Evolutionary conservation across 30 jellyfish, hydroid and myxozoan genomes (phyloP).

Genomic region (Aurelia sp.): DNA sequence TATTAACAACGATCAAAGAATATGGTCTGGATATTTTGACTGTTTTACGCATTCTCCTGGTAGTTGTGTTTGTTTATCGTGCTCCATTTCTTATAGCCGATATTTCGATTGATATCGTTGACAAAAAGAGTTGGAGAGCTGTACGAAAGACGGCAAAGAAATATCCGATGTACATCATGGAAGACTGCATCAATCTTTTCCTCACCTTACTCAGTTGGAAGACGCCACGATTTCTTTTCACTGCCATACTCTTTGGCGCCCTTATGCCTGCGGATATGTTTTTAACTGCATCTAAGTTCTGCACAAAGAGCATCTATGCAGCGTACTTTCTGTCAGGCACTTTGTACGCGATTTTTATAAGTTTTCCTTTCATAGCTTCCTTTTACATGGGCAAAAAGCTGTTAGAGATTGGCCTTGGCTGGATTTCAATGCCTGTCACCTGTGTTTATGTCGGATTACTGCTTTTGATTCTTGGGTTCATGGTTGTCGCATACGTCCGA

Average conservation of each 20-base stretch:
- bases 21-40: constrained; percentile 80
- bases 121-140: constrained; percentile 90
- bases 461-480: constrained; percentile 58
- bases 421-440: constrained; percentile 64
- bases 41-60: constrained; percentile 68
- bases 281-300: constrained; percentile 68
- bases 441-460: constrained; percentile 59
- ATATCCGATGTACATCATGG: constrained; percentile 71
- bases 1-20: constrained; percentile 66
- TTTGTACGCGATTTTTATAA: constrained; percentile 53
- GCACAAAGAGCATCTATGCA: background rate
- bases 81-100: constrained; percentile 91
- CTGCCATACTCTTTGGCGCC: constrained; percentile 79
- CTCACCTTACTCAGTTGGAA: constrained; percentile 83
- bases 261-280: constrained; percentile 97
- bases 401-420: constrained; percentile 70
- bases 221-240: constrained; percentile 92
- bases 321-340: constrained; percentile 64
- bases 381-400: constrained; percentile 73
- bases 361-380: constrained; percentile 76
- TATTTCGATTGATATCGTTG: constrained; percentile 74
- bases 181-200: constrained; percentile 54
- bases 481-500: constrained; percentile 68
- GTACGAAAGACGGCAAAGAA: constrained; percentile 74
- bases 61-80: constrained; percentile 79